phyloP scores from a whole-genome alignment of 2,888 invertebrate species.

The Prosopocoilus inquinatus region DNA sequence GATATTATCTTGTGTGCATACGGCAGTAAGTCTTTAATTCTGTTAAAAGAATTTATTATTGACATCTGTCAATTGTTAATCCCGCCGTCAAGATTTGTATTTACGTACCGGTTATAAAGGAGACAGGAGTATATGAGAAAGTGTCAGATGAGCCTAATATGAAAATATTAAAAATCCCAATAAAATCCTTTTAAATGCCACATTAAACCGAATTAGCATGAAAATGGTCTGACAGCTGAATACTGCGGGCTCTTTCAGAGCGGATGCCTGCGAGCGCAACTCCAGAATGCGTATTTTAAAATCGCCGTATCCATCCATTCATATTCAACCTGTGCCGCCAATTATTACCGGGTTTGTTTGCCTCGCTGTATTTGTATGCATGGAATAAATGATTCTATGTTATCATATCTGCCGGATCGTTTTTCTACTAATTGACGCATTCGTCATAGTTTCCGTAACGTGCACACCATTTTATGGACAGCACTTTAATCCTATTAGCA shows the following conservation, averaged over 20 bases:
- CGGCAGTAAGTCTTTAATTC: no score
- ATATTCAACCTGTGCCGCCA: conserved; percentile 43
- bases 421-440: conserved; percentile 24
- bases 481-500: neutral
- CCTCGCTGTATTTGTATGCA: conserved; percentile 50
- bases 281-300: conserved; percentile 28
- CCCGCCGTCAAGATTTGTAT: no score
- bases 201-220: conserved; percentile 50
- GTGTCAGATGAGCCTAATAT: conserved; percentile 37
- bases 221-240: conserved; percentile 52
- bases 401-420: conserved; percentile 30
- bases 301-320: conserved; percentile 40
- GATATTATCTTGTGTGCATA: no score
- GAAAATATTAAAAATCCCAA: conserved; percentile 50
- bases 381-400: conserved; percentile 48
- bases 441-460: conserved; percentile 14
- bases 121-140: neutral
- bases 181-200: conserved; percentile 48
- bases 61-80: no score
- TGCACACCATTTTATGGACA: neutral
- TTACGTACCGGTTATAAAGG: neutral
- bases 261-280: conserved; percentile 35
- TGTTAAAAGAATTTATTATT: no score
- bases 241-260: conserved; percentile 38
- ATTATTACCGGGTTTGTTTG: conserved; percentile 51